phyloP scores from a whole-genome alignment of 2,797 vertebrate species.

The Peromyscus nudipes region DNA sequence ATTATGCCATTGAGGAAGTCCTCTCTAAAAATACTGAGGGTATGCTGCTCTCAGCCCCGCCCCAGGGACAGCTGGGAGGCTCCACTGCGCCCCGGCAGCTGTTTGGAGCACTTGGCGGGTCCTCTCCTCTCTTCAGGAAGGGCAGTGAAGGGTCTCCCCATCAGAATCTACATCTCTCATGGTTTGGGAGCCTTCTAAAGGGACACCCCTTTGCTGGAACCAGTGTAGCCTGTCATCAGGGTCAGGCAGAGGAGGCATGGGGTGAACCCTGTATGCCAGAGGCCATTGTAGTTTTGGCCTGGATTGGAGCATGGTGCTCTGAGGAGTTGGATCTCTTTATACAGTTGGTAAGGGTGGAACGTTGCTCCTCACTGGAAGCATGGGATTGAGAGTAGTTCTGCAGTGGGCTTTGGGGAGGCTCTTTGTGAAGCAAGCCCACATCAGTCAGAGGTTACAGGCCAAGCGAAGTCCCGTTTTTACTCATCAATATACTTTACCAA shows the following conservation, averaged over 20 bases:
- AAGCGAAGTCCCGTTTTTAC: neutral
- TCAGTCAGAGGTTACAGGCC: neutral
- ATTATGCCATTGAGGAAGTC: slow-evolving; percentile 72
- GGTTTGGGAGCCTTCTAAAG: neutral
- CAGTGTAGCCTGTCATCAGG: neutral
- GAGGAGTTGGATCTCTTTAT: neutral
- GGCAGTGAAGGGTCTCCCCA: neutral
- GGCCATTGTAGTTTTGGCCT: neutral
- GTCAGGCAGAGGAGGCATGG: neutral
- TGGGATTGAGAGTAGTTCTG: neutral
- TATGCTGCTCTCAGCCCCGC: neutral
- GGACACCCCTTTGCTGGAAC: neutral
- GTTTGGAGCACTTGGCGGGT: neutral
- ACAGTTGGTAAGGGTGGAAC: neutral
- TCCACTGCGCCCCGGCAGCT: neutral
- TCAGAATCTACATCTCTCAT: neutral
- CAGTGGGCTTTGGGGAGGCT: neutral
- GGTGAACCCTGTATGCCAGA: neutral
- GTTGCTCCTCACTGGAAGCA: neutral
- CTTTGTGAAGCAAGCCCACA: neutral
- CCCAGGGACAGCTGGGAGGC: slow-evolving; percentile 67
- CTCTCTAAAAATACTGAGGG: slow-evolving; percentile 73
- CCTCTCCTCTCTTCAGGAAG: neutral
- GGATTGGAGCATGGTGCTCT: neutral
- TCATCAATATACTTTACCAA: rapidly evolving